Percentiles rank a stretch among this genome's conserved stretches.
phyloP scores from a whole-genome alignment of 2,888 invertebrate genomes.

The Leptopilina syphax region DNA sequence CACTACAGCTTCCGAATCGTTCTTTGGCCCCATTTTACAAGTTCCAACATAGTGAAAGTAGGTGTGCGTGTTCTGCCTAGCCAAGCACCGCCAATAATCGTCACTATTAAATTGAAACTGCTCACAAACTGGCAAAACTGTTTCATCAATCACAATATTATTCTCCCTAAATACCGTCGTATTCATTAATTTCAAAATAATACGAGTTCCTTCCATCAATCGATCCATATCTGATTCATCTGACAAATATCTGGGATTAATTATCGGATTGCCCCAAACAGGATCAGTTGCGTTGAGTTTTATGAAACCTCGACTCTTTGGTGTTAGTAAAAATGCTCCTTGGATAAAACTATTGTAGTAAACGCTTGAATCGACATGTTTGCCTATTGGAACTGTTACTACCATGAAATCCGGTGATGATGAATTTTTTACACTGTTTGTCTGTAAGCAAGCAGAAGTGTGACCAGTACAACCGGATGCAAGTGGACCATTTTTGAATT shows the following conservation, averaged over 20 bases:
- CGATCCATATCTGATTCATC: slow-evolving; percentile 80
- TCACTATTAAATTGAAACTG: background rate
- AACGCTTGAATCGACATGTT: slow-evolving; percentile 70
- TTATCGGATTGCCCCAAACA: slow-evolving; percentile 81
- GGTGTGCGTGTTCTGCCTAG: background rate
- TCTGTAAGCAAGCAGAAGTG: background rate
- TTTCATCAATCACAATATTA: slow-evolving; percentile 72
- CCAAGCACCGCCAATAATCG: background rate
- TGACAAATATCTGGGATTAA: slow-evolving; percentile 82
- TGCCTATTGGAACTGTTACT: too few species aligned
- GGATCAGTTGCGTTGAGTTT: slow-evolving; percentile 82
- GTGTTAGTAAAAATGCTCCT: slow-evolving; percentile 79
- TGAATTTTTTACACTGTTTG: background rate
- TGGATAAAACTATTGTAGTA: slow-evolving; percentile 73
- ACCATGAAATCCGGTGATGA: background rate
- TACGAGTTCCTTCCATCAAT: slow-evolving; percentile 78
- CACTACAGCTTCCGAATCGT: slow-evolving; percentile 81
- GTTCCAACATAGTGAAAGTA: slow-evolving; percentile 78
- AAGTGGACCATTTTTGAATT: background rate
- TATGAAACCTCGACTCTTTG: slow-evolving; percentile 82
- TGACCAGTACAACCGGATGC: background rate
- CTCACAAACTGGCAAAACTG: background rate
- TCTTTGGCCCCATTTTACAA: slow-evolving; percentile 81
- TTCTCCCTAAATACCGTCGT: slow-evolving; percentile 82
- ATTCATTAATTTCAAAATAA: slow-evolving; percentile 76